These are phyloP conservation scores for Enteromius afrohamiltoni DNA, from an alignment of 2,797 vertebrate genomes.

Conservation along the genomic window DNA sequence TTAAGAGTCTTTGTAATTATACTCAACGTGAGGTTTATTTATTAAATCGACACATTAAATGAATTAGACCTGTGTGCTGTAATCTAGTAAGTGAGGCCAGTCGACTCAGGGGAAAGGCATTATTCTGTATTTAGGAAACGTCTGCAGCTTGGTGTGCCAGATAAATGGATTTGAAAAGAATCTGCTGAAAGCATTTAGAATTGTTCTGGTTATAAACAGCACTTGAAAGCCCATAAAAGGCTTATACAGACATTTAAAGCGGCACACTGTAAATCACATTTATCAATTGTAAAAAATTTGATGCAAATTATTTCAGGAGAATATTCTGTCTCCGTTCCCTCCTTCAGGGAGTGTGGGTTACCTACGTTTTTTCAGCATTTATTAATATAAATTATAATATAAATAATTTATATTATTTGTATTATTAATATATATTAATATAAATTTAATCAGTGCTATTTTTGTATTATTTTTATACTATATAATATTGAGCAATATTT, in stretches of 20 bases:
- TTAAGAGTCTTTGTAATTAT: constrained; percentile 42
- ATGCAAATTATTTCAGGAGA: neutral
- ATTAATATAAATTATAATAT: neutral
- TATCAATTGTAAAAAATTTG: neutral
- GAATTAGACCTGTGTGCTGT: constrained; percentile 39
- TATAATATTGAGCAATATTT: neutral
- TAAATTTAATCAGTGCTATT: neutral
- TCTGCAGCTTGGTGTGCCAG: constrained; percentile 36
- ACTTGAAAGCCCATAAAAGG: constrained; percentile 9
- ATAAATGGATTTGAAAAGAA: constrained; percentile 40
- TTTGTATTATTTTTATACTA: neutral
- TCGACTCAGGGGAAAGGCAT: constrained; percentile 40
- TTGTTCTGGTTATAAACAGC: constrained; percentile 7
- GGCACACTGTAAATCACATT: constrained; percentile 5
- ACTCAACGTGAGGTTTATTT: constrained; percentile 43
- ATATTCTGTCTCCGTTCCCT: neutral
- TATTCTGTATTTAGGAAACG: constrained; percentile 36
- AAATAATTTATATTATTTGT: too few relatives aligned
- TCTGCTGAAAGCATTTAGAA: constrained; percentile 31
- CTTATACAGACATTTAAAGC: neutral
- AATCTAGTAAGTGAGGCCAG: constrained; percentile 50
- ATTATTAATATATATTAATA: too few relatives aligned
- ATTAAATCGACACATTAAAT: constrained; percentile 52
- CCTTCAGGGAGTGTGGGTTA: too few relatives aligned
- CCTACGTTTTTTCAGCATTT: neutral